These are phyloP conservation scores for Caenorhabditis sp. DNA, from an alignment of 2,888 invertebrate genomes.

Conservation along the genomic window DNA sequence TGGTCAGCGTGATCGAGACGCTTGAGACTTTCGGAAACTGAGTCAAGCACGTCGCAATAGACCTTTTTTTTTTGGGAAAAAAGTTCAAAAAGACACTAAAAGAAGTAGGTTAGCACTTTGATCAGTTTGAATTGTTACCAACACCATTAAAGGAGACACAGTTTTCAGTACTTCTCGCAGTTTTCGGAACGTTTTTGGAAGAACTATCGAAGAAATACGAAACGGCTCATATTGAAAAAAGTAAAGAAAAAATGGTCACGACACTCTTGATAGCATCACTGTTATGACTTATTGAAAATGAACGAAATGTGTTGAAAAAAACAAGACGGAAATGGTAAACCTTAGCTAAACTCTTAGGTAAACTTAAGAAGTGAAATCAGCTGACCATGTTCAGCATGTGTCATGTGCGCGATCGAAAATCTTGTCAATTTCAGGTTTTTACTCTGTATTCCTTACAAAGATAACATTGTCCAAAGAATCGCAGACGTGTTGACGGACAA, in stretches of 20 bases:
- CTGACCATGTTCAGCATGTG: conserved; percentile 53
- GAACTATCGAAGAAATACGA: no score
- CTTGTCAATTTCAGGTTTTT: conserved; percentile 55
- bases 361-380: conserved; percentile 39
- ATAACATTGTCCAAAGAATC: conserved; percentile 55
- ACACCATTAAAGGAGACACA: no score
- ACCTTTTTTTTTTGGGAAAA: no score
- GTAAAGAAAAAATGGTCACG: no score
- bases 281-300: no score
- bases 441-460: conserved; percentile 54
- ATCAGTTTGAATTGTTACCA: no score
- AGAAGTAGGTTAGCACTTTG: no score
- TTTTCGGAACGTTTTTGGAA: no score
- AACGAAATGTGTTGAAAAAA: background rate
- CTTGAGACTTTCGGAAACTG: background rate
- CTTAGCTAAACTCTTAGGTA: conserved; percentile 36
- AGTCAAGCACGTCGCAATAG: conserved; percentile 3
- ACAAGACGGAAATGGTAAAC: conserved; percentile 15
- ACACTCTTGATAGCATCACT: no score
- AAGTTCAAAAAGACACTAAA: no score
- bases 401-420: conserved; percentile 56
- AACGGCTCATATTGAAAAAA: no score
- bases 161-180: no score
- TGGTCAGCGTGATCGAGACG: conserved; percentile 16
- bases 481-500: conserved; percentile 57